Conservation (phyloP, 2,113 vertebrate species). For the Gadus chalcogrammus region DNA sequence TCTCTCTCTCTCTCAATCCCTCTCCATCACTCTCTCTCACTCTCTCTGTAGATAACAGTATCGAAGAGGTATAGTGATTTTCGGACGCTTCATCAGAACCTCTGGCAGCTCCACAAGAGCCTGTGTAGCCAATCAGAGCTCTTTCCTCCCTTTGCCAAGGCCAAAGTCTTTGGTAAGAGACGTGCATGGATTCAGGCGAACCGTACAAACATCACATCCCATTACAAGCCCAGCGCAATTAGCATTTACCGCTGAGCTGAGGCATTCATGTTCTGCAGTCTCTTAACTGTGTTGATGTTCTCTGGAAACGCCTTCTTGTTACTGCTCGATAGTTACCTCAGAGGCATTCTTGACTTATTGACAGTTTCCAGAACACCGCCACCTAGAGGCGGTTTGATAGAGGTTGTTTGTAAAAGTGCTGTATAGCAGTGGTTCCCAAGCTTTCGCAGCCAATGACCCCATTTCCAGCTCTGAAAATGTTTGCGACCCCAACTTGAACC, state of each 20-base stretch:
- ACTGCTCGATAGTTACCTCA: neutral
- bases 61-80: slow-evolving; percentile 99
- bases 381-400: neutral
- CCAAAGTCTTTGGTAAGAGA: slow-evolving; percentile 93
- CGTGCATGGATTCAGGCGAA: neutral
- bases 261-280: too few species aligned
- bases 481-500: too few species aligned
- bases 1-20: neutral
- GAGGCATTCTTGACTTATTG: neutral
- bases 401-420: too few species aligned
- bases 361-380: neutral
- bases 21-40: neutral
- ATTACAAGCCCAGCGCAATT: neutral
- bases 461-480: too few species aligned
- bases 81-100: slow-evolving; percentile 93
- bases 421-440: too few species aligned
- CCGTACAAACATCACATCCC: neutral
- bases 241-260: too few species aligned
- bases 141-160: slow-evolving; percentile 95
- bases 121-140: slow-evolving; percentile 88
- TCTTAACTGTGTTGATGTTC: too few species aligned
- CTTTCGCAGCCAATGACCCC: too few species aligned
- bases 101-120: slow-evolving; percentile 93
- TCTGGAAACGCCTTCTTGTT: too few species aligned
- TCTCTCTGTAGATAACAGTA: slow-evolving; percentile 81